Evolutionary conservation across 1,140 invertebrate genomes (phyloP).

Genomic region (Zaprionus kolodkinae): DNA sequence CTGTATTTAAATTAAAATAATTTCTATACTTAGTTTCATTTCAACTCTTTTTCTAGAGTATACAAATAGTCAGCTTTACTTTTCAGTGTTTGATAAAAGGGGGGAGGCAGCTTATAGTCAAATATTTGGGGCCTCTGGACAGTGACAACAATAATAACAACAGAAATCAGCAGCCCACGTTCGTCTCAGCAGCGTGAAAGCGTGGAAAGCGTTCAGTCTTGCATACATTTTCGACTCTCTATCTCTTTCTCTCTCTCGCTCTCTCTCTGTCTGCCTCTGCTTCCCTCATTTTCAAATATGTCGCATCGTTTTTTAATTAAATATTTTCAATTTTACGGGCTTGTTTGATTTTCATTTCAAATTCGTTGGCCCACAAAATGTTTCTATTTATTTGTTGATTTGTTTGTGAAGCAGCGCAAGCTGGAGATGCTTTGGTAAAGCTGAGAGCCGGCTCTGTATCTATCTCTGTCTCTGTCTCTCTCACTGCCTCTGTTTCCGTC

Average conservation of each 20-base stretch:
- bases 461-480: not conserved
- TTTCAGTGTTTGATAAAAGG: not conserved
- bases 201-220: slow-evolving; percentile 50
- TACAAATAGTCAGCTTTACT: not conserved
- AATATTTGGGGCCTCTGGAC: slow-evolving; percentile 66
- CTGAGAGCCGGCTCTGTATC: not conserved
- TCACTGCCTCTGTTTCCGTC: not conserved
- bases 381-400: slow-evolving; percentile 75
- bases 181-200: slow-evolving; percentile 42
- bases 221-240: not conserved
- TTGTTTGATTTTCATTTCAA: slow-evolving; percentile 78
- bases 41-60: not conserved
- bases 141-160: slow-evolving; percentile 34
- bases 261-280: not conserved
- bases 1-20: too few relatives aligned
- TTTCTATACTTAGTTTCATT: too few relatives aligned
- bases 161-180: slow-evolving; percentile 50
- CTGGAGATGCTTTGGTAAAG: slow-evolving; percentile 5
- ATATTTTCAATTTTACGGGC: slow-evolving; percentile 81
- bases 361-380: slow-evolving; percentile 69
- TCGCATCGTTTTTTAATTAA: slow-evolving; percentile 78
- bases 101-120: slow-evolving; percentile 40
- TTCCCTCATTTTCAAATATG: slow-evolving; percentile 55
- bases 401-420: slow-evolving; percentile 19
- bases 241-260: not conserved